A percentile compares a stretch with the other conserved stretches of the same genome.
phyloP scores from a whole-genome alignment of 2,113 vertebrate species.

The Zingel zingel region DNA sequence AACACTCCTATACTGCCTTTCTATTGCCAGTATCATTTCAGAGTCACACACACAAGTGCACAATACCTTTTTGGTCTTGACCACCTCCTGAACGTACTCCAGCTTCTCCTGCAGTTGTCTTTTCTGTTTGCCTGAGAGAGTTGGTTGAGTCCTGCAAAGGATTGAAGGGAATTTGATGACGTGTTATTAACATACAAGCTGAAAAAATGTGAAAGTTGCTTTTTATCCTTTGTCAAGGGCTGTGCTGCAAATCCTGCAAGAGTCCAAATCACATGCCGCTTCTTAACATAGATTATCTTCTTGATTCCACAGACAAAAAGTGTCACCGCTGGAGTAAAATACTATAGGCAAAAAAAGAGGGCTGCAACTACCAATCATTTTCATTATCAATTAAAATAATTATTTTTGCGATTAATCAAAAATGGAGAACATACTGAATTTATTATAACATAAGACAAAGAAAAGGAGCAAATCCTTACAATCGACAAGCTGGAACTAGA shows the following conservation, averaged over 20 bases:
- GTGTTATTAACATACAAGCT: background rate
- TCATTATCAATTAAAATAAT: no score
- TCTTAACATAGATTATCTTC: background rate
- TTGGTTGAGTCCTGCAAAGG: constrained; percentile 78
- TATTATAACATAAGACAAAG: no score
- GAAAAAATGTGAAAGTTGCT: background rate
- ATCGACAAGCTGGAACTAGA: no score
- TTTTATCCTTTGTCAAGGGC: background rate
- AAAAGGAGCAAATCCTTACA: no score
- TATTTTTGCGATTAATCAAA: no score
- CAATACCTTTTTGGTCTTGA: constrained; percentile 86
- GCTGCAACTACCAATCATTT: no score
- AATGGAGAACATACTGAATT: no score
- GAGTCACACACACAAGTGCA: background rate
- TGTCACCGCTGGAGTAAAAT: background rate
- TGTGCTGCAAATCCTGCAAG: background rate
- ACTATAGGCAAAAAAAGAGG: background rate
- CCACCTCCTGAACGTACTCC: constrained; percentile 85
- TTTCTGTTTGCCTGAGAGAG: constrained; percentile 86
- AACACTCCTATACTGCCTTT: background rate
- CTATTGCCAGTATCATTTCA: background rate
- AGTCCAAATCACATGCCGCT: background rate
- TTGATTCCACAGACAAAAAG: background rate
- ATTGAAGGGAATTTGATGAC: constrained; percentile 4
- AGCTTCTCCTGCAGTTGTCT: constrained; percentile 85